A percentile compares a stretch with the other conserved stretches of the same genome.
phyloP scores from a whole-genome alignment of 2,888 invertebrate species.

The Chelonus formosanus region DNA sequence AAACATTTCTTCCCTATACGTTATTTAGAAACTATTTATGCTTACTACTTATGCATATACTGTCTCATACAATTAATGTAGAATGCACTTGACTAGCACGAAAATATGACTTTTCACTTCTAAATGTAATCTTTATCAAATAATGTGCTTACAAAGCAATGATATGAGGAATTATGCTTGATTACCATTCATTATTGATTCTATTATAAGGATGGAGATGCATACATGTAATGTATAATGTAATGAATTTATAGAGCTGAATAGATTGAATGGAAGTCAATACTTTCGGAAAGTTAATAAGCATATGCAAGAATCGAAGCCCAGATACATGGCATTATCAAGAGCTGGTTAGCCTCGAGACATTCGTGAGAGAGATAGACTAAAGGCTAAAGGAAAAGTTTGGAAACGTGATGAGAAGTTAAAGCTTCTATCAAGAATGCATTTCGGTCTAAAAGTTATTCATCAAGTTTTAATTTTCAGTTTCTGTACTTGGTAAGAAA shows the following conservation, averaged over 20 bases:
- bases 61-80: slow-evolving; percentile 18
- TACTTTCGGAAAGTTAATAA: slow-evolving; percentile 14
- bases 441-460: too few species aligned
- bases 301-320: slow-evolving; percentile 37
- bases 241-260: too few species aligned
- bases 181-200: too few species aligned
- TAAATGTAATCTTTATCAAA: too few species aligned
- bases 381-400: slow-evolving; percentile 39
- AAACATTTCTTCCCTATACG: slow-evolving; percentile 50
- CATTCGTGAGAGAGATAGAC: slow-evolving; percentile 41
- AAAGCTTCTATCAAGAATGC: slow-evolving; percentile 6
- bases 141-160: too few species aligned
- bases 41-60: slow-evolving; percentile 3
- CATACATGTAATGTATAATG: too few species aligned
- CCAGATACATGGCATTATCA: slow-evolving; percentile 50
- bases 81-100: too few species aligned
- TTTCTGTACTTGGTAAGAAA: too few species aligned
- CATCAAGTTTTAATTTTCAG: too few species aligned
- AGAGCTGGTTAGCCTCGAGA: slow-evolving; percentile 38
- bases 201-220: too few species aligned
- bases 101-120: too few species aligned
- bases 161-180: too few species aligned
- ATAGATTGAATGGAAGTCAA: neutral
- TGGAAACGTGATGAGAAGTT: slow-evolving; percentile 48
- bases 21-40: slow-evolving; percentile 31